phyloP scores from a whole-genome alignment of 1,140 invertebrate genomes.

The Temnothorax curvispinosus region DNA sequence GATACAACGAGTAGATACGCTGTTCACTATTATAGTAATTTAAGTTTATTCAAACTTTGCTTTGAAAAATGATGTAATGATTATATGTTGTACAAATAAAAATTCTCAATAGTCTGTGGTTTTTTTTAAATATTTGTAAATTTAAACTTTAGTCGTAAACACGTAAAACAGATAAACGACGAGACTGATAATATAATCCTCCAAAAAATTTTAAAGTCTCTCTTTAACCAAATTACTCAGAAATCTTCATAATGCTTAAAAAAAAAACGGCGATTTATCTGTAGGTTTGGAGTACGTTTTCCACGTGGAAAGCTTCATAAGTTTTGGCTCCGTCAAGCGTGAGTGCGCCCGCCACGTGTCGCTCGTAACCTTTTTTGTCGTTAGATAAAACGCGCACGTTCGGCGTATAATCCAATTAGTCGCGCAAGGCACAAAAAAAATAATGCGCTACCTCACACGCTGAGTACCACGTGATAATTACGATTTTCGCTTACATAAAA shows the following conservation, averaged over 20 bases:
- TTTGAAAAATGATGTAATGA: too few species aligned
- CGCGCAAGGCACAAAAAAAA: background rate
- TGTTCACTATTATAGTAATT: background rate
- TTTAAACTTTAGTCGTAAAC: background rate
- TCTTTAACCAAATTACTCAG: background rate
- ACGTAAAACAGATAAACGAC: background rate
- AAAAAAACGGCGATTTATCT: background rate
- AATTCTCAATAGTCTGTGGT: background rate
- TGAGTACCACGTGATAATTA: background rate
- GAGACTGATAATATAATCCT: background rate
- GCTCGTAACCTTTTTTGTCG: background rate
- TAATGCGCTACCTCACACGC: background rate
- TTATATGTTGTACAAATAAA: background rate
- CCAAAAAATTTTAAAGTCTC: background rate
- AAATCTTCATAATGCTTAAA: background rate
- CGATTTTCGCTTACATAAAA: background rate
- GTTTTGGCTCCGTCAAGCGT: background rate
- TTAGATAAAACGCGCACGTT: constrained; percentile 6
- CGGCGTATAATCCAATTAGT: constrained; percentile 20
- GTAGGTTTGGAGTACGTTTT: background rate
- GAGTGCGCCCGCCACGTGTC: background rate
- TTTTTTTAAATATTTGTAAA: background rate
- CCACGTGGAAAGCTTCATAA: background rate
- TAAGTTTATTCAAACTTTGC: too few species aligned
- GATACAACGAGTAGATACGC: background rate